Base-by-base conservation (phyloP, 2,888 invertebrate species). In the Crocallis elinguaria region DNA sequence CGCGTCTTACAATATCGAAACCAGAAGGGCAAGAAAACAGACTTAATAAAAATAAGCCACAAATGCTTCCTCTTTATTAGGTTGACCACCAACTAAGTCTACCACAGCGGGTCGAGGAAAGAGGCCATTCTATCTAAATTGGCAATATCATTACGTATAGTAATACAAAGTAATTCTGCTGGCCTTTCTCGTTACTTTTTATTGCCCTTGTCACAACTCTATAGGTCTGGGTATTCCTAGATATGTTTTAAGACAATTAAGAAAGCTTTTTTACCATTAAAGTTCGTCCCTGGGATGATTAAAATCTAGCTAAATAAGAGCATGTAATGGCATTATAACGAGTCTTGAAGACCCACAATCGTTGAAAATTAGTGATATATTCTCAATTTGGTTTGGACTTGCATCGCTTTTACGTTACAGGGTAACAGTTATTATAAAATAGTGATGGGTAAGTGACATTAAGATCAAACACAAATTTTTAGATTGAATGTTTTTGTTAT, bases 81-180 rank as follows among this genome's bases (percentile, higher is more conserved):
- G 16, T 35, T 25, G 33, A 35, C 43, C 33, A 23, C 32, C 21
- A 14, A 33, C 14, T 35, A 14, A 43, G 43, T 36, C 25, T 35
- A 44, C 35, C 23, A 25, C 23, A 25, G 17, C 14, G 35, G 35
- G 35, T 44, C 35, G 27, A 44, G 27, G 12, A 44, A 44, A 44
- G 12, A 35, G 25, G 44, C 44, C 9, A 12, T 44, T 44, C 12
- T 27, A 27, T 35, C 44, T 44, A 35, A 44, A 44, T 44, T 35
- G 44, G 35, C 44, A 44, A 44, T 44, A 33, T 44, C 14, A 33
- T 44, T 35, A 35, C 44, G 27, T 35, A 16, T 13, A 21, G 21
- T 13, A 44, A 21, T 33, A 43, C 35, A 35, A 33, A 44, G 44
- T 44, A 44, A 35, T 44, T 44, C 27, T 44, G 14, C 23, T 21